Base-by-base conservation (phyloP, 2,888 invertebrate genomes). In the Drymonia ruficornis region DNA sequence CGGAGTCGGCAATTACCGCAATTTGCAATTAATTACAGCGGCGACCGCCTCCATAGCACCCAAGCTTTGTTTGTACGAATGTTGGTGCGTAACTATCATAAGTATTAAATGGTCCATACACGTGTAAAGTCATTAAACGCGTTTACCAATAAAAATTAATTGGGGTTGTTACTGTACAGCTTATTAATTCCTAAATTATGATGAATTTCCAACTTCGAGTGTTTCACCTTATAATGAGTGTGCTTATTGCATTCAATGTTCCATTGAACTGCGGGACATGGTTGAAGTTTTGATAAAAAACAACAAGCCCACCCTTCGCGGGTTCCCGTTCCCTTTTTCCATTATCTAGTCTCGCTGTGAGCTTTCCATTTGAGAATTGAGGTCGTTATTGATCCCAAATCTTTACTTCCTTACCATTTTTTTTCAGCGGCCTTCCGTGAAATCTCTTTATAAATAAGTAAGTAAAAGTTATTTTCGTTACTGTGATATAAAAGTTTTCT, bases 221-320 rank as follows among this genome's bases (percentile, higher is more conserved):
- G 50, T 52, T 49, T 52, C 53, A 51, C n/a, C 38, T 50, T 34
- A 38, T 61, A 63, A 65, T 61, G 59, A 59, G 55, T 44, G 56
- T 55, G 51, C 62, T 59, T 56, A 60, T 61, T 67, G 58, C 59
- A 58, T 58, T 54, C 52, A 55, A 60, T 61, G 16, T 12, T 40
- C 61, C 52, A 62, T 67, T 65, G 56, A 55, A 45, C 40, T 50
- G 34, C 40, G 52, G 44, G 48, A 52, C 44, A 57, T 56, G 51
- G 56, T 57, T 55, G 46, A 59, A 61, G 61, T 61, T 63, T 65
- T 51, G 44, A 52, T 51, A 60, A 53, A 57, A 50, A 59, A 51
- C 49, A 38, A 40, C n/a, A 54, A 28, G 36, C 18, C n/a, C 49
- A 8, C 34, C 31, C 18, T 53, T 45, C 2, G 45, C 5, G 54